Evolutionary conservation across 2,888 invertebrate species (phyloP).

Genomic region (Drosophila prolongata): DNA sequence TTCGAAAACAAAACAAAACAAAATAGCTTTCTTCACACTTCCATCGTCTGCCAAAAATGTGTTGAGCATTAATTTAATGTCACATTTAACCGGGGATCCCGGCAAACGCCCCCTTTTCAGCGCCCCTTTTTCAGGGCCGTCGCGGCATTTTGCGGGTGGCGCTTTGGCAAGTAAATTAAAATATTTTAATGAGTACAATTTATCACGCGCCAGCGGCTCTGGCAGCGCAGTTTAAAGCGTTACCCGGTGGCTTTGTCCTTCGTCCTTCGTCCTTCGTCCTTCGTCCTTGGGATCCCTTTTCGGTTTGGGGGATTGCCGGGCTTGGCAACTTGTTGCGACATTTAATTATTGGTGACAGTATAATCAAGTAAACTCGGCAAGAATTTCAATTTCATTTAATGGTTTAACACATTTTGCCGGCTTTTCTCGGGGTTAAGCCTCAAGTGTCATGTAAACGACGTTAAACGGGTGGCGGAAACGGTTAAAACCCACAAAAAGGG

Average conservation of each 20-base stretch:
- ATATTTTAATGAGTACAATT: constrained; percentile 80
- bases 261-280: constrained; percentile 22
- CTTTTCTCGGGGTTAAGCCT: constrained; percentile 54
- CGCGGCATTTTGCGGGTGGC: constrained; percentile 24
- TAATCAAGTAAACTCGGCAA: constrained; percentile 79
- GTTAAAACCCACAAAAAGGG: constrained; percentile 48
- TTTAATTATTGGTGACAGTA: constrained; percentile 79
- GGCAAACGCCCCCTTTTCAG: background rate
- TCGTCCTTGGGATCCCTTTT: constrained; percentile 18
- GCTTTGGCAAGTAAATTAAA: constrained; percentile 76
- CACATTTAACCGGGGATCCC: constrained; percentile 44
- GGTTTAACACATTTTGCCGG: constrained; percentile 70
- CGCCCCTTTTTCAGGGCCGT: background rate
- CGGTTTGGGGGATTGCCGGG: constrained; percentile 4
- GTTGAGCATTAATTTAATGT: constrained; percentile 65
- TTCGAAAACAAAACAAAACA: constrained; percentile 34
- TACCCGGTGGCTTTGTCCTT: constrained; percentile 27
- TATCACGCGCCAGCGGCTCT: constrained; percentile 65
- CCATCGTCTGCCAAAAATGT: constrained; percentile 54
- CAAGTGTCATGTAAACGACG: constrained; percentile 77
- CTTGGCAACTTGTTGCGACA: constrained; percentile 76
- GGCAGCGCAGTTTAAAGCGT: constrained; percentile 42
- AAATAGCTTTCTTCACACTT: constrained; percentile 18
- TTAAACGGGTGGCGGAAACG: constrained; percentile 50
- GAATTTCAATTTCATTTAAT: constrained; percentile 79